Conservation (phyloP, 2,113 vertebrate genomes). For the Capreolus pygargus region DNA sequence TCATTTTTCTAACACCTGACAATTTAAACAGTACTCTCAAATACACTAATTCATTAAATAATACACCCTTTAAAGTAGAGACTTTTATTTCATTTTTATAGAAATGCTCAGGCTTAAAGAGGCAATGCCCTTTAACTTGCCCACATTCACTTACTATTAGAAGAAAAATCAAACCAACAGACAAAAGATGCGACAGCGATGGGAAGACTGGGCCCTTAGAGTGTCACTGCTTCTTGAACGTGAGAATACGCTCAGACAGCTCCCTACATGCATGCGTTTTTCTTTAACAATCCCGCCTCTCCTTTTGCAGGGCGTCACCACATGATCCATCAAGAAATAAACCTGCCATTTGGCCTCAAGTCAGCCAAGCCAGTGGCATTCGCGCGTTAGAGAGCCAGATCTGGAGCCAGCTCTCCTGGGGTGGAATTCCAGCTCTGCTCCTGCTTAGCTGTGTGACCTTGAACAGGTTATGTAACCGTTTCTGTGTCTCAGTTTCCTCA, state of each 20-base stretch:
- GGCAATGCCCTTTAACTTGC: neutral
- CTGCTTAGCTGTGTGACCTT: neutral
- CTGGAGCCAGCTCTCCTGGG: neutral
- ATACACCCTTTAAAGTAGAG: neutral
- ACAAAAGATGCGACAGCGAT: accelerated
- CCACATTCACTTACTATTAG: too few relatives aligned
- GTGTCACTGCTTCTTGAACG: accelerated
- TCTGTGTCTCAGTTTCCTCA: neutral
- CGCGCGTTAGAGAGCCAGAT: accelerated
- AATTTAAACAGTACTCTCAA: neutral
- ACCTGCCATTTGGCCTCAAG: accelerated
- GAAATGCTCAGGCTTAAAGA: neutral
- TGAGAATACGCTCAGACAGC: accelerated
- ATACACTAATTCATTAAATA: neutral
- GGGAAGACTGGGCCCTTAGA: accelerated
- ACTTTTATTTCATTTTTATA: neutral
- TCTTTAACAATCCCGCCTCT: neutral
- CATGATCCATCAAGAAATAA: accelerated
- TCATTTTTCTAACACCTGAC: neutral
- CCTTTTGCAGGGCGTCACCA: neutral
- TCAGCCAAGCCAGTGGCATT: neutral
- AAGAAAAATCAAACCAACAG: neutral
- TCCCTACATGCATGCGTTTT: accelerated
- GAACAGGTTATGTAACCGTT: too few relatives aligned
- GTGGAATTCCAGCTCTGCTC: neutral